Conservation (phyloP, 2,113 vertebrate species). For the Tricholaema leucomelas region DNA sequence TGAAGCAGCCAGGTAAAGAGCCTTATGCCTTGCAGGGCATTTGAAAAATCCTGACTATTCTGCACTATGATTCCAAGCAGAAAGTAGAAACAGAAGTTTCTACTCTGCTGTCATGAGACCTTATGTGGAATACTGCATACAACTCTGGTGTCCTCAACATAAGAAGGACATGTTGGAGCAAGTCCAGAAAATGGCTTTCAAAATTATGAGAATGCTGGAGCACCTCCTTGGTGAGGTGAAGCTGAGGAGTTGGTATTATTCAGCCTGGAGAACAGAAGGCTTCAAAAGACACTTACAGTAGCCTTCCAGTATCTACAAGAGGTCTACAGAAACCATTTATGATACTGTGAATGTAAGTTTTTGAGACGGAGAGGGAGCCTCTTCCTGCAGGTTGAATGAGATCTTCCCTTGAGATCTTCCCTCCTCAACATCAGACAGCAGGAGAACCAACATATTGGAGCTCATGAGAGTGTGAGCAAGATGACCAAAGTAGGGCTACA, state of each 20-base stretch:
- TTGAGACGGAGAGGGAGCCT: background rate
- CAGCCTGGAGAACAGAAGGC: background rate
- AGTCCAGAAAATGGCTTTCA: background rate
- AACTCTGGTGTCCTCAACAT: background rate
- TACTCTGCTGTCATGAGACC: background rate
- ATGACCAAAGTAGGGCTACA: background rate
- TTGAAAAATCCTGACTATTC: background rate
- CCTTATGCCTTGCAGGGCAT: background rate
- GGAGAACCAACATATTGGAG: accelerated
- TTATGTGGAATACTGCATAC: background rate
- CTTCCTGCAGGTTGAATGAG: background rate
- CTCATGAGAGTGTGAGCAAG: background rate
- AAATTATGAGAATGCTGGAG: background rate
- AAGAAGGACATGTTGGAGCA: background rate
- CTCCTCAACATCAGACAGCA: background rate
- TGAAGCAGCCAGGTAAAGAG: background rate
- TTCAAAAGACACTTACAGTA: background rate
- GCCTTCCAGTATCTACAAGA: background rate
- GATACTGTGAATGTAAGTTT: background rate
- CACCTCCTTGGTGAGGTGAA: background rate
- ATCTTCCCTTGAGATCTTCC: background rate
- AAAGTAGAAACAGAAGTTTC: background rate
- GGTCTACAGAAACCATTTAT: background rate
- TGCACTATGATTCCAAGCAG: background rate
- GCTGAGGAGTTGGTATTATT: background rate